phyloP scores from a whole-genome alignment of 2,888 invertebrate species.

The Pyrrhia umbra region DNA sequence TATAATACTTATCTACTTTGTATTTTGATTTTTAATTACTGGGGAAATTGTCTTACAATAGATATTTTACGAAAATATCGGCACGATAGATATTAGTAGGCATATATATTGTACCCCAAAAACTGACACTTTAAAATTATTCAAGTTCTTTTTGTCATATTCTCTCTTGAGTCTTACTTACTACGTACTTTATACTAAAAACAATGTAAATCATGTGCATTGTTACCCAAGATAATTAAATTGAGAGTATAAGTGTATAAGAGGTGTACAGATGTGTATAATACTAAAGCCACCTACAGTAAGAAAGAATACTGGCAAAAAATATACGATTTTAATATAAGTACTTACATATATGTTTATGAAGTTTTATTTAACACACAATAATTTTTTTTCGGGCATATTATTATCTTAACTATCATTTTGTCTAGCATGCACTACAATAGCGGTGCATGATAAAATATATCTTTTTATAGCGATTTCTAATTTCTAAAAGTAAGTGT shows the following conservation, averaged over 20 bases:
- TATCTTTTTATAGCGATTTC: no score
- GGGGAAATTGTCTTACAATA: neutral
- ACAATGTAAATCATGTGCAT: no score
- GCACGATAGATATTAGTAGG: neutral
- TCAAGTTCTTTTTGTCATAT: neutral
- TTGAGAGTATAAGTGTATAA: neutral
- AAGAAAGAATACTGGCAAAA: slow-evolving; percentile 22
- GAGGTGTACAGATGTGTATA: slow-evolving; percentile 15
- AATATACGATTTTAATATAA: slow-evolving; percentile 52
- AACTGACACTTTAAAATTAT: neutral
- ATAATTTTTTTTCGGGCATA: neutral
- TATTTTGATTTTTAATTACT: neutral
- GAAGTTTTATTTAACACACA: slow-evolving; percentile 41
- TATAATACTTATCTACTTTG: neutral
- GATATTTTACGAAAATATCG: neutral
- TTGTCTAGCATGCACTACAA: no score
- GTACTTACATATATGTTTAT: slow-evolving; percentile 2
- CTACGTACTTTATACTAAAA: no score
- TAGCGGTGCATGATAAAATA: no score
- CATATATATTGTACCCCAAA: neutral
- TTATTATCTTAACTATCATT: no score
- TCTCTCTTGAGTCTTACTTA: neutral
- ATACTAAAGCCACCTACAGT: neutral
- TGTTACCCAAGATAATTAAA: neutral
- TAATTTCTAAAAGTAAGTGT: no score